phyloP scores from a whole-genome alignment of 92 coral and sea anemone species.

The Porites lobata region DNA sequence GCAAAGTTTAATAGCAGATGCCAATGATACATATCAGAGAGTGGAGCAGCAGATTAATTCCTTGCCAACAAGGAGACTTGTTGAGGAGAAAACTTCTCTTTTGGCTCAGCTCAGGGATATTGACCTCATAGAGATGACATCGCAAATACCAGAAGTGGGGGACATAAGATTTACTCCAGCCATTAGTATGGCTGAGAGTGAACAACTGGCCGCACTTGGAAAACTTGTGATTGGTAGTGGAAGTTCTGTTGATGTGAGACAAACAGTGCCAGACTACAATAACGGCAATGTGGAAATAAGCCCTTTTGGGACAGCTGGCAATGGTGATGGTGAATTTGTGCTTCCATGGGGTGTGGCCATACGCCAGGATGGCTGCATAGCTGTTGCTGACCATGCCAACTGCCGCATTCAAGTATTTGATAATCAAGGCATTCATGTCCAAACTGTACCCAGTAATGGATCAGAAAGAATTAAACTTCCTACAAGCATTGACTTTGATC shows the following conservation, averaged over 20 bases:
- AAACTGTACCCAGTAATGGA: background rate
- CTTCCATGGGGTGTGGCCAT: slow-evolving; percentile 81
- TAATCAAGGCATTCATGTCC: slow-evolving; percentile 31
- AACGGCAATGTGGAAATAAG: background rate
- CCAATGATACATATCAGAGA: slow-evolving; percentile 15
- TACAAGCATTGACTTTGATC: slow-evolving; percentile 59
- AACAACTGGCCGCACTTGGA: slow-evolving; percentile 25
- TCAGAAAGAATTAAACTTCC: slow-evolving; percentile 50
- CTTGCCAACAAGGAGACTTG: slow-evolving; percentile 1
- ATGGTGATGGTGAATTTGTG: slow-evolving; percentile 37
- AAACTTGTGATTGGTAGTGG: background rate
- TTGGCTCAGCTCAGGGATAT: slow-evolving; percentile 20
- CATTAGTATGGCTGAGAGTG: slow-evolving; percentile 5
- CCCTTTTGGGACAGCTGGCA: slow-evolving; percentile 42
- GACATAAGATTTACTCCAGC: slow-evolving; percentile 20
- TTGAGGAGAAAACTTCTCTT: slow-evolving; percentile 32
- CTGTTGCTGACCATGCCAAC: slow-evolving; percentile 77
- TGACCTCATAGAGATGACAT: slow-evolving; percentile 18
- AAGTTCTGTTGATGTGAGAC: background rate
- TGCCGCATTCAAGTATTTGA: slow-evolving; percentile 65
- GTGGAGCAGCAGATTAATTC: slow-evolving; percentile 32
- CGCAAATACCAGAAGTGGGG: slow-evolving; percentile 10
- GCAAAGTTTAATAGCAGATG: slow-evolving; percentile 3
- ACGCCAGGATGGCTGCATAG: slow-evolving; percentile 46
- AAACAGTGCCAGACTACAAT: slow-evolving; percentile 40